Conservation (phyloP, 2,113 vertebrate genomes). For the Labeo rohita region DNA sequence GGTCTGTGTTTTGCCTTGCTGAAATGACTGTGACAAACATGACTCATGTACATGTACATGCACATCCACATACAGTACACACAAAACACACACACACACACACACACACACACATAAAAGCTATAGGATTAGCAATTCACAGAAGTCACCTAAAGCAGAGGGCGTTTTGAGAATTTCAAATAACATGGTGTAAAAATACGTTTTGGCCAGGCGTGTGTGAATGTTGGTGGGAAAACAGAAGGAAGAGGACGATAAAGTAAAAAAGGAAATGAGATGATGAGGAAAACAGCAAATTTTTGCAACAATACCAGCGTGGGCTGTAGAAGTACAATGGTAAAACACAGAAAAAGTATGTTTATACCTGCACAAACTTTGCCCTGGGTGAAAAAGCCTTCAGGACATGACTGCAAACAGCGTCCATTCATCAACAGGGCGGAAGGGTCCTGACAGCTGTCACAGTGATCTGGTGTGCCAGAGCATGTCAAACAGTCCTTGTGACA, state of each 20-base stretch:
- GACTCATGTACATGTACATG: slow-evolving; percentile 15
- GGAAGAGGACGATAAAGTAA: not conserved
- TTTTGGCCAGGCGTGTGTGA: not conserved
- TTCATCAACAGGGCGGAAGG: slow-evolving; percentile 68
- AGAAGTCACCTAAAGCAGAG: not conserved
- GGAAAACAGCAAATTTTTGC: not conserved
- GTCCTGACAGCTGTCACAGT: slow-evolving; percentile 79
- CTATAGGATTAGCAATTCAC: slow-evolving; percentile 20
- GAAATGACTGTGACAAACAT: slow-evolving; percentile 17
- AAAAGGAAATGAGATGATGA: not conserved
- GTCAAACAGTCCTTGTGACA: slow-evolving; percentile 83
- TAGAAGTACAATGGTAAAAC: not conserved
- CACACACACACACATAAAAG: slow-evolving; percentile 1
- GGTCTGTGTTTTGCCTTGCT: slow-evolving; percentile 43
- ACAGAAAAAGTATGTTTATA: slow-evolving; percentile 56
- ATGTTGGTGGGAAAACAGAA: not conserved
- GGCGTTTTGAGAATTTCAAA: slow-evolving; percentile 44
- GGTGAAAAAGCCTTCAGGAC: slow-evolving; percentile 77
- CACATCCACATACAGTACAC: slow-evolving; percentile 14
- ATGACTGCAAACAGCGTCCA: slow-evolving; percentile 78
- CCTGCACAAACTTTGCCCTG: slow-evolving; percentile 76
- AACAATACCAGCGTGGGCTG: not conserved
- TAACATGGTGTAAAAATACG: slow-evolving; percentile 1
- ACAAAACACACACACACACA: not conserved
- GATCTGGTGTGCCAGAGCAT: slow-evolving; percentile 75